Conservation (phyloP, 2,113 vertebrate genomes). For the Alethe castanea region DNA sequence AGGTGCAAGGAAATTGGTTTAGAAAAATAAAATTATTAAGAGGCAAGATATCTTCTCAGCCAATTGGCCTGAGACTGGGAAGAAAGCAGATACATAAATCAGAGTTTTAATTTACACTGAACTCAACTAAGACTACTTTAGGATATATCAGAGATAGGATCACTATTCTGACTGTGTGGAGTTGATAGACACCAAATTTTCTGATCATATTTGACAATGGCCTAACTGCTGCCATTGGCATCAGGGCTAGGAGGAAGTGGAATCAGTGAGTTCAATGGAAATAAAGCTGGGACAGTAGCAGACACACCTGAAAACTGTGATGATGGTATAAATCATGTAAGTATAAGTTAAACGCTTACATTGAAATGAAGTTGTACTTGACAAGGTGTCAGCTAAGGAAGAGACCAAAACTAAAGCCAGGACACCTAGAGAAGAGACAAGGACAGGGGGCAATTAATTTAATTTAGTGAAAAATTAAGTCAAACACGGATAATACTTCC, state of each 20-base stretch:
- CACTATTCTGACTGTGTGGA: not conserved
- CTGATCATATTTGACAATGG: not conserved
- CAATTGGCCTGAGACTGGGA: not conserved
- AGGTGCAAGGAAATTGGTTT: not conserved
- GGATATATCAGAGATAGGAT: not conserved
- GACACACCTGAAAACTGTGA: not conserved
- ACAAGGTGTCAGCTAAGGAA: not conserved
- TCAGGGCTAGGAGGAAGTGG: rapidly evolving
- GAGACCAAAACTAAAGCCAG: not conserved
- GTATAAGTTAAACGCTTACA: not conserved
- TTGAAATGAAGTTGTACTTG: not conserved
- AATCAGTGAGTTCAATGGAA: not conserved
- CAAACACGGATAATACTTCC: not conserved
- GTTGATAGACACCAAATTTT: not conserved
- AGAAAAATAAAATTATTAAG: not conserved
- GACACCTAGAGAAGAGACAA: not conserved
- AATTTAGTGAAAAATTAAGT: not conserved
- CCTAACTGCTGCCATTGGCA: not conserved
- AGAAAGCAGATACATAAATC: not conserved
- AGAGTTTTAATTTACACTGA: not conserved
- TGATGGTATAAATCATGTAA: not conserved
- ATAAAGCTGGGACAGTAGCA: not conserved
- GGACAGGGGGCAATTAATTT: not conserved
- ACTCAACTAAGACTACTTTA: not conserved
- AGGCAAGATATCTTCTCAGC: not conserved